These are phyloP conservation scores for Musca domestica DNA, from an alignment of 1,140 invertebrate species.

Conservation along the genomic window DNA sequence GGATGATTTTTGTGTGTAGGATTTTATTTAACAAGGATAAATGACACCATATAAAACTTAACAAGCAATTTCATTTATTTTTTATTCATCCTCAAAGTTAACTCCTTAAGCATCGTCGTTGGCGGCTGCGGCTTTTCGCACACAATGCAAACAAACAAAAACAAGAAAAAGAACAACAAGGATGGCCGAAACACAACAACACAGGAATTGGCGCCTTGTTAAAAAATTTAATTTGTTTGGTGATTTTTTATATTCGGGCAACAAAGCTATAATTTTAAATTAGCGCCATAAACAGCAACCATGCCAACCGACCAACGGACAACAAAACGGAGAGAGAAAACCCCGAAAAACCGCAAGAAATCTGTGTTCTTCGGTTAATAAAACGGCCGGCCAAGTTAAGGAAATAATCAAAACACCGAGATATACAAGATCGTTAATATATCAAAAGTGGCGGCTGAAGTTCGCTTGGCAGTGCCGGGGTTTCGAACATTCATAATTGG, in stretches of 20 bases:
- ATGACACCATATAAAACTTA: constrained; percentile 25
- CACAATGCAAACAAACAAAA: not conserved
- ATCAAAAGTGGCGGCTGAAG: constrained; percentile 9
- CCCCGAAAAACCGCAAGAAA: not conserved
- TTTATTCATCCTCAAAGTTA: not conserved
- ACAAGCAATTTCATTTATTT: constrained; percentile 16
- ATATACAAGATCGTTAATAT: constrained; percentile 18
- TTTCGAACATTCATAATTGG: constrained; percentile 25
- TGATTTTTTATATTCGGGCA: constrained; percentile 17
- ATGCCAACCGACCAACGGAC: constrained; percentile 2
- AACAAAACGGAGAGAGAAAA: not conserved
- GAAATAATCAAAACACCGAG: constrained; percentile 18
- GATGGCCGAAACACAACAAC: too few relatives aligned
- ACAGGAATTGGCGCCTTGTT: constrained; percentile 16
- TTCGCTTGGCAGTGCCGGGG: not conserved
- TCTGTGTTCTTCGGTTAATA: not conserved
- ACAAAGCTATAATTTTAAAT: constrained; percentile 30
- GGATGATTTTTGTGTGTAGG: not conserved
- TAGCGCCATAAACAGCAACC: constrained; percentile 29
- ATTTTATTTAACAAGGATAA: constrained; percentile 25
- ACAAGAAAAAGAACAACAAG: too few relatives aligned
- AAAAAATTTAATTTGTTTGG: constrained; percentile 13
- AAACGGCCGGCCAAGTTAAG: not conserved
- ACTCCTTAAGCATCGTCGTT: not conserved
- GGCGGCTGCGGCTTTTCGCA: not conserved